Evolutionary conservation across 1,140 invertebrate genomes (phyloP).

Genomic region (Neotoxoptera formosana): DNA sequence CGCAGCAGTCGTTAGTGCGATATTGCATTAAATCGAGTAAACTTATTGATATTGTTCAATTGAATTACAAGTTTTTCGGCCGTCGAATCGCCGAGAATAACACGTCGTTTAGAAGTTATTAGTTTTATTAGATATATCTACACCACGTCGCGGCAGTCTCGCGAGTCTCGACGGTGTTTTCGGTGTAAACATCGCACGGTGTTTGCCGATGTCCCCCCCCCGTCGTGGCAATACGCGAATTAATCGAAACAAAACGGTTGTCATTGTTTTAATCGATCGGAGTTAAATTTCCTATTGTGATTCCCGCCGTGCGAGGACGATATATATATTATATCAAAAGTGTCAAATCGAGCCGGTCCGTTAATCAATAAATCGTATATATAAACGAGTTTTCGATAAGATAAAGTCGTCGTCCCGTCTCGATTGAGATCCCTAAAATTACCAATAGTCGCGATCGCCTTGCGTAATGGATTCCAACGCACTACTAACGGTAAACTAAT

Average conservation of each 20-base stretch:
- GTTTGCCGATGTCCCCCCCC: not conserved
- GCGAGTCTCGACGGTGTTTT: not conserved
- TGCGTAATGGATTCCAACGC: not conserved
- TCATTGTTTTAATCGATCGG: not conserved
- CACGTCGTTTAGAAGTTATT: not conserved
- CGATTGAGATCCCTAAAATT: not conserved
- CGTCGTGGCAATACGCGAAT: not conserved
- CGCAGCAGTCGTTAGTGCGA: not conserved
- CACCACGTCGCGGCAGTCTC: too few relatives aligned
- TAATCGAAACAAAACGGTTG: not conserved
- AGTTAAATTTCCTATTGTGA: not conserved
- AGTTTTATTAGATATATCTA: not conserved
- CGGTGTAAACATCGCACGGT: not conserved
- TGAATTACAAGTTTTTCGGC: not conserved
- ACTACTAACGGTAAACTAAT: not conserved
- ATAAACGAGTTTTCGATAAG: not conserved
- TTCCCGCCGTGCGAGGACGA: not conserved
- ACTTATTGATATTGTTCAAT: not conserved
- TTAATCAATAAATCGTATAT: too few relatives aligned
- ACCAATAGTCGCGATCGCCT: not conserved
- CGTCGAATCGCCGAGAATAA: not conserved
- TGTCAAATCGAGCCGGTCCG: too few relatives aligned
- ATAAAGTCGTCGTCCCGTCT: not conserved
- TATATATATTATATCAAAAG: not conserved
- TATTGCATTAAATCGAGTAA: not conserved